These are phyloP conservation scores for Macaca fascicularis DNA, from an alignment of 2,113 vertebrate genomes.

Conservation along the genomic window T2T-MFA8v1.1 NC_088386.1:77923001-77923500, in stretches of 20 bases:
- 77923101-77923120: not conserved
- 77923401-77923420: not conserved
- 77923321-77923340: not conserved
- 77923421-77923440: not conserved
- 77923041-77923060: not conserved
- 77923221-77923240: not conserved
- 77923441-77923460: not conserved
- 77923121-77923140: not conserved
- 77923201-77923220: not conserved
- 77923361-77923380: not conserved
- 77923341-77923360: not conserved
- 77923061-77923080: not conserved
- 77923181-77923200: not conserved
- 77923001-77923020: not conserved
- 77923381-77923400: not conserved
- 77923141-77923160: not conserved
- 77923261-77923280: not conserved
- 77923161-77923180: not conserved
- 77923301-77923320: not conserved
- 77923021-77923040: not conserved
- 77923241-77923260: not conserved
- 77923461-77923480: not conserved
- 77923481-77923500: not conserved
- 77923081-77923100: not conserved
- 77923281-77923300: not conserved